Percentiles rank a stretch among this genome's conserved stretches.
phyloP scores from a whole-genome alignment of 2,113 vertebrate genomes.

The Gallinago paraguaiae region DNA sequence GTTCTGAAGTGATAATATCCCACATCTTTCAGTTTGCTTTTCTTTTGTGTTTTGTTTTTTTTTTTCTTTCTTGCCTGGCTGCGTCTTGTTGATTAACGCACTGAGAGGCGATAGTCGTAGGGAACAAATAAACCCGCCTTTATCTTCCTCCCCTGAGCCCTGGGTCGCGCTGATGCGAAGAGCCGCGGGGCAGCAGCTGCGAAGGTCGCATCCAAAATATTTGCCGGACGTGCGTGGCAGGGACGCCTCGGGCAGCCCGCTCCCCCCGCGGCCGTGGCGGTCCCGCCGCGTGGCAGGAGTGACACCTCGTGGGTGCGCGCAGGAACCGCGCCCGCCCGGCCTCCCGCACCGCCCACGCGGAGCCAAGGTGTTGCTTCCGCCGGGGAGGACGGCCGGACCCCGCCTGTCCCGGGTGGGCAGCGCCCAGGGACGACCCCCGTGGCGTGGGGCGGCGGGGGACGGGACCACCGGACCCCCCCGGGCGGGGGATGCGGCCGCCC shows the following conservation, averaged over 20 bases:
- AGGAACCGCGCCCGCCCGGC: background rate
- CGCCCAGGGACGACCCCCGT: too few species aligned
- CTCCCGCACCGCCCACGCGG: background rate
- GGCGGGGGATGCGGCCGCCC: background rate
- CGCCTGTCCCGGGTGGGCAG: background rate
- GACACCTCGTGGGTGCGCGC: background rate
- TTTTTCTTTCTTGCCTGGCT: background rate
- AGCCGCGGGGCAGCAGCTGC: rapidly evolving
- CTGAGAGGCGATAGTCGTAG: rapidly evolving
- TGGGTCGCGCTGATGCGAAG: rapidly evolving
- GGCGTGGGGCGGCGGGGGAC: background rate
- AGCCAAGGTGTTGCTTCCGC: rapidly evolving
- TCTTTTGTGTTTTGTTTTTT: too few species aligned
- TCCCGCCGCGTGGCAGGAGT: background rate
- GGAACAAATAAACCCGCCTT: rapidly evolving
- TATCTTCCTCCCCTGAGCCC: too few species aligned
- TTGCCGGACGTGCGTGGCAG: rapidly evolving
- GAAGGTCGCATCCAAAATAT: rapidly evolving
- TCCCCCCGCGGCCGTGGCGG: background rate
- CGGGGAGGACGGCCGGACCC: rapidly evolving
- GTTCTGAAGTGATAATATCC: background rate
- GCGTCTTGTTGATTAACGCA: rapidly evolving
- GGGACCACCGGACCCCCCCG: too few species aligned
- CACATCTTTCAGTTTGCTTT: background rate
- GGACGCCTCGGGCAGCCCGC: rapidly evolving